A percentile compares a stretch with the other conserved stretches of the same genome.
phyloP scores from a whole-genome alignment of 2,888 invertebrate species.

The Melangyna quadrimaculata region DNA sequence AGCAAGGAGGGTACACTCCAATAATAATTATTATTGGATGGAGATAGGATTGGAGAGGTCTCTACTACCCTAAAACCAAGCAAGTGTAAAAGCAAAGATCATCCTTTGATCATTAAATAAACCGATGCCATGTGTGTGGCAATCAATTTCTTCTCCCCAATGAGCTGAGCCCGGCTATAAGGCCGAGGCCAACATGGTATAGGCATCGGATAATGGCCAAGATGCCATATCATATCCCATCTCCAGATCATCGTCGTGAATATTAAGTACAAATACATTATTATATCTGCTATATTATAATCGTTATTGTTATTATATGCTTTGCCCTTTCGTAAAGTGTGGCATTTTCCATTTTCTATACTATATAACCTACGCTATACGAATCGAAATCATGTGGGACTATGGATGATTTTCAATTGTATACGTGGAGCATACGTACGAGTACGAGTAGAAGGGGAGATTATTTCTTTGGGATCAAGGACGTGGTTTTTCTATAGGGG shows the following conservation, averaged over 20 bases:
- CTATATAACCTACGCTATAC: not conserved
- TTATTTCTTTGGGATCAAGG: not conserved
- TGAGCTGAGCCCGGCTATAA: conserved; percentile 33
- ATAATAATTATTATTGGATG: not conserved
- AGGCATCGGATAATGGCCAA: conserved; percentile 54
- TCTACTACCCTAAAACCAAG: not conserved
- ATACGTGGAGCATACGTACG: too few species aligned
- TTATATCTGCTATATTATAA: conserved; percentile 67
- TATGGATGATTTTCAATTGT: not conserved
- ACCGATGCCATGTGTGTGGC: conserved; percentile 41
- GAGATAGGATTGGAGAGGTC: not conserved
- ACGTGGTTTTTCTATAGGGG: not conserved
- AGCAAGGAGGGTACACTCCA: conserved; percentile 4
- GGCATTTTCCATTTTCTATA: not conserved
- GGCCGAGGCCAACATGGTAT: conserved; percentile 23
- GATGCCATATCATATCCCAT: conserved; percentile 55
- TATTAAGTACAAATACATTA: conserved; percentile 70
- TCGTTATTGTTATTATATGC: conserved; percentile 67
- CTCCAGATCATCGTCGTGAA: conserved; percentile 67
- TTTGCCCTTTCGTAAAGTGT: conserved; percentile 32
- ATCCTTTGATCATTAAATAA: conserved; percentile 67
- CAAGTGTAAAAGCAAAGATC: conserved; percentile 49
- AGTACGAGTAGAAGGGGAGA: not conserved
- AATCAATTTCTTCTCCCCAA: conserved; percentile 54
- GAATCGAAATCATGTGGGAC: not conserved